Evolutionary conservation across 2,888 invertebrate genomes (phyloP).

Genomic region (Notodonta ziczac): DNA sequence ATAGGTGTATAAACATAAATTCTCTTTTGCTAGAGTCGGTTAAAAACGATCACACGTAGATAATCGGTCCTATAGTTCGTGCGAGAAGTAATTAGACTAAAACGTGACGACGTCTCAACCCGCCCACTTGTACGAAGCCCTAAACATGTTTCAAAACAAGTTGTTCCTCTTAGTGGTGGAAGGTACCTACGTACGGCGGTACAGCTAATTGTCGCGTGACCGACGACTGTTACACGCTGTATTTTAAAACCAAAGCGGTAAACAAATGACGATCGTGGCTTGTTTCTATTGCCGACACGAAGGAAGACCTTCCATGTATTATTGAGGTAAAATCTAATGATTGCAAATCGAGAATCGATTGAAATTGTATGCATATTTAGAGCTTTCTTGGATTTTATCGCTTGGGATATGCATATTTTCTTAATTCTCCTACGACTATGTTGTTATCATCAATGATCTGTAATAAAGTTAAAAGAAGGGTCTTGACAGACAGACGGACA

Average conservation of each 20-base stretch:
- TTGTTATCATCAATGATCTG: too few relatives aligned
- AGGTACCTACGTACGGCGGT: slow-evolving; percentile 9
- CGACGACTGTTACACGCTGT: slow-evolving; percentile 26
- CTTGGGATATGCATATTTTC: neutral
- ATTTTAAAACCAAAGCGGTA: slow-evolving; percentile 34
- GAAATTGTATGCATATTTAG: neutral
- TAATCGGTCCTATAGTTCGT: neutral
- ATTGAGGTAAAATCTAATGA: neutral
- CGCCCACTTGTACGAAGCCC: neutral
- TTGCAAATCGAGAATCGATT: too few relatives aligned
- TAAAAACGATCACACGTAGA: too few relatives aligned
- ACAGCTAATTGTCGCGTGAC: slow-evolving; percentile 43
- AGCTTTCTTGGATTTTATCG: neutral
- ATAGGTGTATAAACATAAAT: too few relatives aligned
- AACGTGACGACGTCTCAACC: neutral
- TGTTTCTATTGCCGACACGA: slow-evolving; percentile 34
- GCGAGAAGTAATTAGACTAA: neutral
- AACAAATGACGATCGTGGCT: slow-evolving; percentile 33
- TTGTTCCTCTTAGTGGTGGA: slow-evolving; percentile 14
- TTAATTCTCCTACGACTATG: too few relatives aligned
- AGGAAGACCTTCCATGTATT: slow-evolving; percentile 23
- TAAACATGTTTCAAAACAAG: neutral
- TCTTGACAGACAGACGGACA: too few relatives aligned
- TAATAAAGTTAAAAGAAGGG: too few relatives aligned
- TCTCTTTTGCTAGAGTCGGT: too few relatives aligned